A percentile compares a stretch with the other conserved stretches of the same genome.
These are phyloP conservation scores for Epistrophella euchroma DNA, from an alignment of 2,888 invertebrate species.

Conservation along the genomic window DNA sequence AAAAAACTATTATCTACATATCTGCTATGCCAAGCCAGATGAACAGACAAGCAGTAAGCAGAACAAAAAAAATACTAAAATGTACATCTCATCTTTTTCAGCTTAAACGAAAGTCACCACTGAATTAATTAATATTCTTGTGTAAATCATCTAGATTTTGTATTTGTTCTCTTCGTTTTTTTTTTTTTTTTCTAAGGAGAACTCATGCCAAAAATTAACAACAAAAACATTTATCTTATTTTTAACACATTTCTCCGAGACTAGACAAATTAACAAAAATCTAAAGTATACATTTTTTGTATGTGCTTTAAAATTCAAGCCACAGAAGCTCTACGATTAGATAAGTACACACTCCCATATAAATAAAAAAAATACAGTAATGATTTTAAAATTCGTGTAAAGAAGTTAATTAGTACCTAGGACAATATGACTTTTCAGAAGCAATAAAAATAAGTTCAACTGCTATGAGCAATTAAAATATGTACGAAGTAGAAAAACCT, in stretches of 20 bases:
- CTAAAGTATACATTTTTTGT: neutral
- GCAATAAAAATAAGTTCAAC: neutral
- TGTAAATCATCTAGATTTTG: slow-evolving; percentile 30
- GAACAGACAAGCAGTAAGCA: neutral
- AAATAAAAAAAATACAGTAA: neutral
- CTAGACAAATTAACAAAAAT: slow-evolving; percentile 24
- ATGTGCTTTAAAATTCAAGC: slow-evolving; percentile 15
- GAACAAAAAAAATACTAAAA: slow-evolving; percentile 1
- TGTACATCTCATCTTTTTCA: slow-evolving; percentile 7
- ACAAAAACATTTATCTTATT: neutral
- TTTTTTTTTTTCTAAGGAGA: neutral
- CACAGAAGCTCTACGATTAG: slow-evolving; percentile 5
- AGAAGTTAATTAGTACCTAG: slow-evolving; percentile 3
- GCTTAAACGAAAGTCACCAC: slow-evolving; percentile 30
- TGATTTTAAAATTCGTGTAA: slow-evolving; percentile 2
- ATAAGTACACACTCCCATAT: no score
- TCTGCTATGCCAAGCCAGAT: neutral
- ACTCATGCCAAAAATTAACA: neutral
- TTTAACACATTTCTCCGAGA: slow-evolving; percentile 4
- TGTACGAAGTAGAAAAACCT: slow-evolving; percentile 4
- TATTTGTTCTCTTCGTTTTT: slow-evolving; percentile 1
- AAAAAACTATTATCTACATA: neutral
- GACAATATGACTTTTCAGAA: slow-evolving; percentile 8
- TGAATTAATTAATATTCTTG: slow-evolving; percentile 34
- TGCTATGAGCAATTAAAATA: neutral